A percentile compares a stretch with the other conserved stretches of the same genome.
Conservation (phyloP, 2,113 vertebrate genomes). For the Coregonus clupeaformis region DNA sequence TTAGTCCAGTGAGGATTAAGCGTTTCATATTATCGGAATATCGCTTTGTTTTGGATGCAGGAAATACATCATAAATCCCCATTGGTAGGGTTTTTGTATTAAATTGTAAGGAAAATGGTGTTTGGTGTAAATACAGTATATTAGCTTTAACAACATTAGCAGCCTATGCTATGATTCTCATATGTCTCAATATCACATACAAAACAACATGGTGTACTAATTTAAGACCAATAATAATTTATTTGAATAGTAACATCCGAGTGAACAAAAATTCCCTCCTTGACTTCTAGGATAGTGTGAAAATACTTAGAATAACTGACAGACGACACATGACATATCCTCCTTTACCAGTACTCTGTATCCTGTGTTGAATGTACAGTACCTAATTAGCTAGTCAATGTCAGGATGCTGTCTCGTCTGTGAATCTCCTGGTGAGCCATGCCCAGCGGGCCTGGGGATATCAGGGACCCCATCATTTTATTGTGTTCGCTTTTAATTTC, state of each 20-base stretch:
- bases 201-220: no score
- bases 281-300: no score
- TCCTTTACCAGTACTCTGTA: not conserved
- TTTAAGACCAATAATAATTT: no score
- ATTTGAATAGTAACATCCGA: no score
- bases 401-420: not conserved
- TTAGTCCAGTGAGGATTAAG: not conserved
- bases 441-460: not conserved
- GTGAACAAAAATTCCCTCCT: no score
- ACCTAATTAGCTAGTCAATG: conserved; percentile 1
- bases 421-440: not conserved
- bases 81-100: not conserved
- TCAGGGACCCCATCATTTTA: not conserved
- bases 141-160: no score
- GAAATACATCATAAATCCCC: not conserved
- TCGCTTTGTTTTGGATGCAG: not conserved
- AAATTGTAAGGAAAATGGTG: not conserved
- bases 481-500: not conserved
- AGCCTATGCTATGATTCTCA: not conserved
- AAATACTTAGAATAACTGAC: not conserved
- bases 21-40: not conserved
- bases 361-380: not conserved
- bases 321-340: not conserved
- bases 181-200: not conserved
- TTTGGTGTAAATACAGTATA: no score